phyloP scores from a whole-genome alignment of 1,140 invertebrate genomes.

The Zophobas morio region DNA sequence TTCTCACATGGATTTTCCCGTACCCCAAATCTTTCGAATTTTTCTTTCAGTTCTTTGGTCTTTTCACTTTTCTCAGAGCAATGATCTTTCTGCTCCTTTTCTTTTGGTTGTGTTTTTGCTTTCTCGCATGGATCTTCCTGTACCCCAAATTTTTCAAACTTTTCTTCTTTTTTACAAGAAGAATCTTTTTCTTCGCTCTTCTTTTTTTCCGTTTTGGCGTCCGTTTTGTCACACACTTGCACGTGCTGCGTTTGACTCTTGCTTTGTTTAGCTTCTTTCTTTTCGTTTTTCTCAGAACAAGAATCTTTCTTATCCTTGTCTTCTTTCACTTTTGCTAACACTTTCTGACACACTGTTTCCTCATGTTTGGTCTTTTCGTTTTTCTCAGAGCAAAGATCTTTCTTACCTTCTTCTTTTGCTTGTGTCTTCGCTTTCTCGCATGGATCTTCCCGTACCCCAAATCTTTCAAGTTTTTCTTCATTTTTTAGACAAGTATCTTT shows the following conservation, averaged over 20 bases:
- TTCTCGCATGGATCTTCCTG: slow-evolving; percentile 6
- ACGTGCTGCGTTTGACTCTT: too few relatives aligned
- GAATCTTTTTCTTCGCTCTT: neutral
- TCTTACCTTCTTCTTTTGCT: neutral
- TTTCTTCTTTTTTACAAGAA: neutral
- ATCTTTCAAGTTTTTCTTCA: neutral
- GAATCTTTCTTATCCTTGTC: neutral
- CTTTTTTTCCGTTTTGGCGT: neutral
- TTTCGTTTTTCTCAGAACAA: too few relatives aligned
- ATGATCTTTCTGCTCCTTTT: neutral
- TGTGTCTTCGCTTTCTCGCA: neutral
- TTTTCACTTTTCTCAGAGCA: neutral
- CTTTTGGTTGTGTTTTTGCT: neutral
- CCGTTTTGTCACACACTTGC: neutral
- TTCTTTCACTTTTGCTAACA: neutral
- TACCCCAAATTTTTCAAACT: neutral
- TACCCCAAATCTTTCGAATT: neutral
- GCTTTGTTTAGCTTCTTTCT: too few relatives aligned
- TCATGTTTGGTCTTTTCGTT: neutral
- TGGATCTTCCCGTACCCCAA: slow-evolving; percentile 7
- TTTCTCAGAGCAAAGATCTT: neutral
- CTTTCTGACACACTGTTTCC: neutral
- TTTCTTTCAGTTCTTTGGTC: neutral
- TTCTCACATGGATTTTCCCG: slow-evolving; percentile 3
- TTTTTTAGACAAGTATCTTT: neutral